These are phyloP conservation scores for Athrips mouffetella DNA, from an alignment of 2,888 invertebrate species.

Conservation along the genomic window DNA sequence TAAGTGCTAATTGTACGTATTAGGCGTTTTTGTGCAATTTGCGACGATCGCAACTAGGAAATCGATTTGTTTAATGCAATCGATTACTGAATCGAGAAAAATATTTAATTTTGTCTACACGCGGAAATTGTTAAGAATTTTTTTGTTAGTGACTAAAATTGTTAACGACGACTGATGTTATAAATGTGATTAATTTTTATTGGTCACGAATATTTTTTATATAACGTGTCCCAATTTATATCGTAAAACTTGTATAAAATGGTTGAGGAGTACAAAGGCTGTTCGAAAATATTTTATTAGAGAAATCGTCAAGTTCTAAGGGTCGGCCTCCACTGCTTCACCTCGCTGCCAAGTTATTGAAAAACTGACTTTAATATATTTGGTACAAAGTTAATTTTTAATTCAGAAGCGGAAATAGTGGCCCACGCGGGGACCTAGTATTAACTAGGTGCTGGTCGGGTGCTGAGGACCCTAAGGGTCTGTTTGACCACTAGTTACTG, in stretches of 20 bases:
- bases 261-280: no score
- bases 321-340: no score
- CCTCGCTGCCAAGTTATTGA: no score
- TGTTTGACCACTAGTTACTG: no score
- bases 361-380: no score
- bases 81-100: conserved; percentile 22
- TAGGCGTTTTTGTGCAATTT: conserved; percentile 55
- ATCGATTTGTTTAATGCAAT: conserved; percentile 56
- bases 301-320: no score
- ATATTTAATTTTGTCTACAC: conserved; percentile 6
- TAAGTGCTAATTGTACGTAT: conserved; percentile 63
- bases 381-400: no score
- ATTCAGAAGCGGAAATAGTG: no score
- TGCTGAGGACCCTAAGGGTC: no score
- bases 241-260: background rate
- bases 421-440: no score
- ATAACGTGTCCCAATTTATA: background rate
- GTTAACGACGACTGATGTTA: background rate
- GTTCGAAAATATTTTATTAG: no score
- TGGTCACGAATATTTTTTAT: conserved; percentile 6
- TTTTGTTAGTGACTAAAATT: background rate
- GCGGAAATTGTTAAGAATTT: conserved; percentile 7
- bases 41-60: conserved; percentile 51
- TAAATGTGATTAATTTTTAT: conserved; percentile 10
- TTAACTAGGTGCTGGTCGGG: no score